Evolutionary conservation across 2,113 vertebrate genomes (phyloP).

Genomic region (Abramis brama): DNA sequence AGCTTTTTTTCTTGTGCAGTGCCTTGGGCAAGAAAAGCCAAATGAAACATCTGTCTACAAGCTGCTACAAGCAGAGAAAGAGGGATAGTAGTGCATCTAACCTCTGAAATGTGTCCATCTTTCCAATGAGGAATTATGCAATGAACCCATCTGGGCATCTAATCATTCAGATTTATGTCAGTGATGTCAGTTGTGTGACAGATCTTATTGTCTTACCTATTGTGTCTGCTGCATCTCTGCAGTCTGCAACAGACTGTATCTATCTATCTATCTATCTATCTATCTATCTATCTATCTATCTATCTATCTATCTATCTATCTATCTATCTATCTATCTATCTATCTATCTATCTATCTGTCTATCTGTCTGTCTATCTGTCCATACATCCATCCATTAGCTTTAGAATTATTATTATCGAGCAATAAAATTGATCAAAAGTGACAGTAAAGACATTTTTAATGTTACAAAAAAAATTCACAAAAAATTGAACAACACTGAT

Average conservation of each 20-base stretch:
- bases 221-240: background rate
- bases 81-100: conserved; percentile 23
- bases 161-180: conserved; percentile 9
- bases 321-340: background rate
- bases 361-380: background rate
- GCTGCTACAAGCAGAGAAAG: conserved; percentile 49
- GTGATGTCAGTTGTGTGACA: too few relatives aligned
- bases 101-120: conserved; percentile 24
- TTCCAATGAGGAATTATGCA: conserved; percentile 13
- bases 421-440: too few relatives aligned
- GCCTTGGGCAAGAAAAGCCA: conserved; percentile 44
- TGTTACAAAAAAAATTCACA: too few relatives aligned
- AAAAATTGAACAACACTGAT: too few relatives aligned
- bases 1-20: background rate
- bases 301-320: background rate
- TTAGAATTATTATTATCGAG: too few relatives aligned
- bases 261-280: background rate
- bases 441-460: too few relatives aligned
- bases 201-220: background rate
- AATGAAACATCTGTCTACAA: conserved; percentile 59
- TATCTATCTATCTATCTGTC: too few relatives aligned
- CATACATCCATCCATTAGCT: too few relatives aligned
- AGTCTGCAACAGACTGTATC: too few relatives aligned
- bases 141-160: background rate
- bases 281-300: background rate